Percentiles rank a stretch among this genome's conserved stretches.
Conservation (phyloP, 2,797 vertebrate species). For the Enteromius radiatus region DNA sequence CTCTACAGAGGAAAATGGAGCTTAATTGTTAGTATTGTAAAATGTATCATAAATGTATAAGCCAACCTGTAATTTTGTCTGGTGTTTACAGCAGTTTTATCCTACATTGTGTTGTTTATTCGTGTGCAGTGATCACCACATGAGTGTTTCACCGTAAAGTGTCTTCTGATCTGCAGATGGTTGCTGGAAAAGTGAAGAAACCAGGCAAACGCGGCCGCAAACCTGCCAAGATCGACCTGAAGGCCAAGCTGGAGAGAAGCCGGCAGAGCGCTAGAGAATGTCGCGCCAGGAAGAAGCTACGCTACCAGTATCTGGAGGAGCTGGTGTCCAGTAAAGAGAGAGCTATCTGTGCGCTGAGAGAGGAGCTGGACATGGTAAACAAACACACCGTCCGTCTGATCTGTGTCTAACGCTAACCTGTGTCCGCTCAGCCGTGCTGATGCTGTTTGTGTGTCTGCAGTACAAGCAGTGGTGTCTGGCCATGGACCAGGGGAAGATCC, state of each 20-base stretch:
- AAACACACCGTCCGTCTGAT: neutral
- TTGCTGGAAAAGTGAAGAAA: conserved; percentile 94
- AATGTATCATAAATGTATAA: neutral
- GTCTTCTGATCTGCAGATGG: conserved; percentile 75
- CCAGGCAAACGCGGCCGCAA: conserved; percentile 95
- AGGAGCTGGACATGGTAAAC: conserved; percentile 95
- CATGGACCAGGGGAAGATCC: conserved; percentile 99
- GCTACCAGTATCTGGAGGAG: conserved; percentile 97
- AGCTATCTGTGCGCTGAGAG: conserved; percentile 93
- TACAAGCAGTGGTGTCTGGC: conserved; percentile 99
- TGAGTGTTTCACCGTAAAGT: neutral
- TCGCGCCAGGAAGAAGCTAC: conserved; percentile 91
- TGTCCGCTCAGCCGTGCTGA: neutral
- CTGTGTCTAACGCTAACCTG: neutral
- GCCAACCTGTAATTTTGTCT: neutral
- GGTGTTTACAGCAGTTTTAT: neutral
- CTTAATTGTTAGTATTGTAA: neutral
- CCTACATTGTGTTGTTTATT: neutral
- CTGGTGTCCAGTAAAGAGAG: conserved; percentile 94
- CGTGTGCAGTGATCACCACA: neutral
- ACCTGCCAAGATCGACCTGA: conserved; percentile 96
- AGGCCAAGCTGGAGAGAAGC: conserved; percentile 95
- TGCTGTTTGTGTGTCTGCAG: conserved; percentile 66
- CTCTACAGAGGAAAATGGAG: neutral
- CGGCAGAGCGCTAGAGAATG: conserved; percentile 96